phyloP scores from a whole-genome alignment of 2,888 invertebrate genomes.

The Sinodicranocentrus sp. region DNA sequence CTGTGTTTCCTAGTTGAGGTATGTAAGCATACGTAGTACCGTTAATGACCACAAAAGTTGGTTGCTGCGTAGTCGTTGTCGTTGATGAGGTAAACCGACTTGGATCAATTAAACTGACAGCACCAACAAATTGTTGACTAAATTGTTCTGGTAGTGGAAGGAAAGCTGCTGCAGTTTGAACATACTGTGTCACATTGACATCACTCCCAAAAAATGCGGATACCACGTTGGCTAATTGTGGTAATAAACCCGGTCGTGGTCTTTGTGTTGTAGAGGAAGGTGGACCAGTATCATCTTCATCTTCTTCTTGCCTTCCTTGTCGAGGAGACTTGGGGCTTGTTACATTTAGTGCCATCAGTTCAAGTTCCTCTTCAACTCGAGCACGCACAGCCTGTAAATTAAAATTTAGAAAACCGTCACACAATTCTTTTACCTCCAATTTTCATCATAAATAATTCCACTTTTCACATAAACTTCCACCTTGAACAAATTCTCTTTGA shows the following conservation, averaged over 20 bases:
- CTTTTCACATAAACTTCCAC: conserved; percentile 52
- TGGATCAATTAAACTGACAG: conserved; percentile 71
- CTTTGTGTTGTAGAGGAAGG: neutral
- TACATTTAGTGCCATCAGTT: conserved; percentile 17
- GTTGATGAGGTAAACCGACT: conserved; percentile 64
- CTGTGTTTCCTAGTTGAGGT: no score
- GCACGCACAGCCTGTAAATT: conserved; percentile 36
- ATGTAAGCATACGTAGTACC: neutral
- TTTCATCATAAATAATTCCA: neutral
- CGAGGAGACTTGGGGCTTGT: neutral
- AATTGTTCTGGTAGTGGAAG: conserved; percentile 62
- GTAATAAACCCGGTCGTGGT: conserved; percentile 43
- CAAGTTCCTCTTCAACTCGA: conserved; percentile 31
- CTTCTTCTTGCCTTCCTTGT: conserved; percentile 50
- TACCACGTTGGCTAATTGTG: conserved; percentile 71
- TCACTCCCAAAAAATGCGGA: conserved; percentile 73
- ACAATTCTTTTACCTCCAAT: no score
- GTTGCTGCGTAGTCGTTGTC: conserved; percentile 10
- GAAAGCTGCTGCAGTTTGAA: conserved; percentile 69
- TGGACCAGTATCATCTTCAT: conserved; percentile 8
- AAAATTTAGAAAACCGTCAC: neutral
- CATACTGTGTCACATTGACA: conserved; percentile 74
- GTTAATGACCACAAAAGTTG: neutral
- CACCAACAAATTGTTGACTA: conserved; percentile 69
- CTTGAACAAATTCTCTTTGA: conserved; percentile 74